phyloP scores from a whole-genome alignment of 2,113 vertebrate species.

The Phyllostomus hastatus region DNA sequence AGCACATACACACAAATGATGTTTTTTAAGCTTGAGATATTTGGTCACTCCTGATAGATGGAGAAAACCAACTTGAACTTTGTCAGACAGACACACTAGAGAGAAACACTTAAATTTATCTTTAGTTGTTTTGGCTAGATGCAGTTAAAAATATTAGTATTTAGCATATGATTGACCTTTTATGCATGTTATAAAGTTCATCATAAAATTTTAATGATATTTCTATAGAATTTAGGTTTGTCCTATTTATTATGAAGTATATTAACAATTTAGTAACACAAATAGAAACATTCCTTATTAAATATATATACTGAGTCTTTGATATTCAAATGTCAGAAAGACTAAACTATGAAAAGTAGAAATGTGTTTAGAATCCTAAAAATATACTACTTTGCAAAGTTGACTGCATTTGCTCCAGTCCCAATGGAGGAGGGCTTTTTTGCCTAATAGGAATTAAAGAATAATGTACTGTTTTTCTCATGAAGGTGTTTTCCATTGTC shows the following conservation, averaged over 20 bases:
- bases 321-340: not conserved
- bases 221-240: not conserved
- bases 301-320: not conserved
- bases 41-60: not conserved
- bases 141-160: not conserved
- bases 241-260: not conserved
- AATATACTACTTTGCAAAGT: not conserved
- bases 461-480: not conserved
- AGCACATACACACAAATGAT: not conserved
- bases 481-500: not conserved
- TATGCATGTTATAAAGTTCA: not conserved
- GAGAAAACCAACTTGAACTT: not conserved
- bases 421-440: slow-evolving; percentile 21
- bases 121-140: not conserved
- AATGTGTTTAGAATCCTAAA: not conserved
- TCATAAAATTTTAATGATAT: not conserved
- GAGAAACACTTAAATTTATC: not conserved
- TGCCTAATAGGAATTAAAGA: slow-evolving; percentile 47
- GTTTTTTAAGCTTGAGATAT: not conserved
- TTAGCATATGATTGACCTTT: not conserved
- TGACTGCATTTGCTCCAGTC: not conserved
- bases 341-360: not conserved
- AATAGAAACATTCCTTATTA: not conserved
- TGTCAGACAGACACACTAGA: not conserved
- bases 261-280: not conserved